Evolutionary conservation across 2,888 invertebrate genomes (phyloP), one percentile per base, ranked within the genome.

Genomic region (Acleris holmiana): DNA sequence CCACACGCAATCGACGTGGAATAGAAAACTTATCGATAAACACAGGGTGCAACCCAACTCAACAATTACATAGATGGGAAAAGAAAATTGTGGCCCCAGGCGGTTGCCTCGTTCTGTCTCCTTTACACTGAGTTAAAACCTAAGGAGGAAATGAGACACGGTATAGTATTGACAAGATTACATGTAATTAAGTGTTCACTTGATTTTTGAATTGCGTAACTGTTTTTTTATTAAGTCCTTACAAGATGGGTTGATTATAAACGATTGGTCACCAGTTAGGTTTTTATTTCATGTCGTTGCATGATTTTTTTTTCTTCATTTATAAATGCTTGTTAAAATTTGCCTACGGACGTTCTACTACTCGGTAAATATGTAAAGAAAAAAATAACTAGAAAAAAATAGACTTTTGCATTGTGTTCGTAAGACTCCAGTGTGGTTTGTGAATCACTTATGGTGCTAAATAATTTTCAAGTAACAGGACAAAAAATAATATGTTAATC

Each of bases 51-150:
- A 76, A 76, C 63, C 72, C 72, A 69, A 69, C 69, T 68, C 72
- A 80, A 76, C 80, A 82, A 84, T 85, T 83, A 84, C 76, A 68
- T 72, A 78, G 77, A 81, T 82, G 76, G 76, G 75, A 76, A 76
- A 73, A 66, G 70, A 76, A 83, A 83, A 84, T 84, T 79, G 80
- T 77, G 77, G 69, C 76, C 68, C 66, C 35, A 29, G 56, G 66
- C 54, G 54, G 49, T 44, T 82, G 75, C 80, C 78, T 75, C 72
- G 62, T 77, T 63, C 61, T 63, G 41, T 83, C 80, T 68, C 72
- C 68, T 70, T 82, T 72, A 68, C 55, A 62, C 67, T 64, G 63
- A 55, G 66, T 40, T 23, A 46, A 65, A 40, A 54, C 13, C 13
- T n/a, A 17, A 17, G 17, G 17, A 49, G 51, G 25, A 50, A 55